Conservation (phyloP, 2,888 invertebrate genomes). For the Limenitis camilla region DNA sequence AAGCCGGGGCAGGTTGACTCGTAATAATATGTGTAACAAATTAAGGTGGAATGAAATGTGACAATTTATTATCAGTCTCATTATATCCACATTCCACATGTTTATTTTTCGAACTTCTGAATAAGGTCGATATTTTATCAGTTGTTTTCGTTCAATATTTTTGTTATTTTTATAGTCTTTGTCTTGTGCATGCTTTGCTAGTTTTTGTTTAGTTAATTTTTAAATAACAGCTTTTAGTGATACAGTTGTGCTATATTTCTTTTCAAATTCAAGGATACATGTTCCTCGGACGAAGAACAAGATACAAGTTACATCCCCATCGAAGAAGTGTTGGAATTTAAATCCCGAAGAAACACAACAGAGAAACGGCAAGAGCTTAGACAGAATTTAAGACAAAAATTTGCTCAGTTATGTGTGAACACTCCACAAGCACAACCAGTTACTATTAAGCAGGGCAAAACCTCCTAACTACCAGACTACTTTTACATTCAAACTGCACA, state of each 20-base stretch:
- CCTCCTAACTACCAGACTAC: constrained; percentile 33
- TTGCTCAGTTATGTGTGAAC: constrained; percentile 83
- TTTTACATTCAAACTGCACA: constrained; percentile 35
- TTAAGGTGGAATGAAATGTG: no score
- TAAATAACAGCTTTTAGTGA: background rate
- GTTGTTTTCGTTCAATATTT: no score
- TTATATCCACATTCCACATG: no score
- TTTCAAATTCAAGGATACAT: constrained; percentile 77
- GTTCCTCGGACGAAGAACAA: constrained; percentile 85
- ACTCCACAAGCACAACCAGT: constrained; percentile 46
- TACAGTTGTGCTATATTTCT: background rate
- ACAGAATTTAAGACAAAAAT: constrained; percentile 86
- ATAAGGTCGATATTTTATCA: no score
- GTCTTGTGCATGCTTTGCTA: background rate
- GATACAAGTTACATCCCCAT: constrained; percentile 88
- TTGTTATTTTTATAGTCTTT: background rate
- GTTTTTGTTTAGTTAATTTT: no score
- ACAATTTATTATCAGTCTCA: no score
- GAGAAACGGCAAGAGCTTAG: constrained; percentile 88
- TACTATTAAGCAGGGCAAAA: constrained; percentile 35
- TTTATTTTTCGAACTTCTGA: no score
- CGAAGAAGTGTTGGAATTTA: constrained; percentile 91
- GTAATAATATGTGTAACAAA: no score
- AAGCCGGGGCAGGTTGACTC: no score
- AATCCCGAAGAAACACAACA: constrained; percentile 84